Evolutionary conservation across 2,113 vertebrate species (phyloP).

Genomic region (Meles meles): DNA sequence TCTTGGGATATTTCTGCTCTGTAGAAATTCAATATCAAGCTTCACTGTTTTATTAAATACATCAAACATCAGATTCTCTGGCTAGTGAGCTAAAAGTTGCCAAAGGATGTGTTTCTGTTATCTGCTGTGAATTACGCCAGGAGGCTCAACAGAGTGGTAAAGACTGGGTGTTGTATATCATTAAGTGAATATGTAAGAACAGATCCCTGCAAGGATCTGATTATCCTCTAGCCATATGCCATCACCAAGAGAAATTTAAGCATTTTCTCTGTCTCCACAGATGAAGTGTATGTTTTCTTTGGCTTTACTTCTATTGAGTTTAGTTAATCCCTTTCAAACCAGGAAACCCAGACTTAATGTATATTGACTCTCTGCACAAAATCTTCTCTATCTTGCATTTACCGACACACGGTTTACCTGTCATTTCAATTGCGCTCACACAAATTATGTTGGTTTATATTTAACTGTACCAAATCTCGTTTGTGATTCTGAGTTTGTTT

Average conservation of each 20-base stretch:
- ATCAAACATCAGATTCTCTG: conserved; percentile 53
- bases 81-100: conserved; percentile 37
- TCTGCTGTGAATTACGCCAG: conserved; percentile 46
- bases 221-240: neutral
- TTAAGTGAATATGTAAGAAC: conserved; percentile 30
- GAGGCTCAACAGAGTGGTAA: neutral
- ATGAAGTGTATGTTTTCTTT: conserved; percentile 46
- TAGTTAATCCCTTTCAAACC: conserved; percentile 46
- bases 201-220: neutral
- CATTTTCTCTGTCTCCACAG: conserved; percentile 48
- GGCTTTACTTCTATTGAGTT: conserved; percentile 38
- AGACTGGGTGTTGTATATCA: conserved; percentile 32
- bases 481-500: neutral
- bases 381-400: neutral
- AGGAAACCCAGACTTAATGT: neutral
- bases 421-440: neutral
- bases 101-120: conserved; percentile 52
- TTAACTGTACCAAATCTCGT: neutral
- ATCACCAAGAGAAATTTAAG: conserved; percentile 44
- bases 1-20: conserved; percentile 63
- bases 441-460: neutral
- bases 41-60: conserved; percentile 63
- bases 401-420: neutral
- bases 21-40: conserved; percentile 53
- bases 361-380: neutral